phyloP scores from a whole-genome alignment of 2,113 vertebrate species.

The Picathartes gymnocephalus region DNA sequence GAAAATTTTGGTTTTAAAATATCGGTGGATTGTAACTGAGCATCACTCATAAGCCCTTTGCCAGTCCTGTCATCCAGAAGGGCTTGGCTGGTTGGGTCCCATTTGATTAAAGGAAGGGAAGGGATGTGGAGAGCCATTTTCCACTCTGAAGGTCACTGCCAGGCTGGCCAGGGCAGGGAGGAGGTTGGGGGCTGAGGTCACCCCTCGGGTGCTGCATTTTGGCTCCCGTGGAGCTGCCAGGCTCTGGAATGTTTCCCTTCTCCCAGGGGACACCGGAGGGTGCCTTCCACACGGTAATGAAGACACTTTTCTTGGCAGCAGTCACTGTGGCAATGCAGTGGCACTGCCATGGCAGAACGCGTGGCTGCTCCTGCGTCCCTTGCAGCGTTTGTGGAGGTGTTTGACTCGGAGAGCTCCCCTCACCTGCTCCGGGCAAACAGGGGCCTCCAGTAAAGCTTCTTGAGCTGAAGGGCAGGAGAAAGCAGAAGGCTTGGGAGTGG shows the following conservation, averaged over 20 bases:
- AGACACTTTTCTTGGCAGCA: rapidly evolving
- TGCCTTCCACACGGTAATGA: rapidly evolving
- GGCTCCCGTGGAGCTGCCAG: neutral
- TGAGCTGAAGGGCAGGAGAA: neutral
- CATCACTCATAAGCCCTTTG: neutral
- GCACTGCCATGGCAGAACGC: neutral
- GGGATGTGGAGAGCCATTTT: neutral
- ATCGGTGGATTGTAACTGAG: neutral
- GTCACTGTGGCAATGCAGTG: neutral
- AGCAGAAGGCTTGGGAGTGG: neutral
- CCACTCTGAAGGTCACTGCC: neutral
- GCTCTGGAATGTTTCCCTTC: neutral
- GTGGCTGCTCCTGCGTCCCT: neutral
- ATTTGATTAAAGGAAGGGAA: neutral
- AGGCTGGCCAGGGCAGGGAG: neutral
- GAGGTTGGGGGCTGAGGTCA: neutral
- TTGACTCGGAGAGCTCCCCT: neutral
- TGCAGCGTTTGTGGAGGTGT: neutral
- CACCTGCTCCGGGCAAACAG: neutral
- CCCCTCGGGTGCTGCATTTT: neutral
- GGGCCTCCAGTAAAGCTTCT: neutral
- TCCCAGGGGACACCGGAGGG: neutral
- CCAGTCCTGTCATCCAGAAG: neutral
- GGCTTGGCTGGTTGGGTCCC: neutral
- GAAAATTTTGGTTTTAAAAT: neutral